phyloP scores from a whole-genome alignment of 1,140 invertebrate genomes.

The Drosophila aff. region DNA sequence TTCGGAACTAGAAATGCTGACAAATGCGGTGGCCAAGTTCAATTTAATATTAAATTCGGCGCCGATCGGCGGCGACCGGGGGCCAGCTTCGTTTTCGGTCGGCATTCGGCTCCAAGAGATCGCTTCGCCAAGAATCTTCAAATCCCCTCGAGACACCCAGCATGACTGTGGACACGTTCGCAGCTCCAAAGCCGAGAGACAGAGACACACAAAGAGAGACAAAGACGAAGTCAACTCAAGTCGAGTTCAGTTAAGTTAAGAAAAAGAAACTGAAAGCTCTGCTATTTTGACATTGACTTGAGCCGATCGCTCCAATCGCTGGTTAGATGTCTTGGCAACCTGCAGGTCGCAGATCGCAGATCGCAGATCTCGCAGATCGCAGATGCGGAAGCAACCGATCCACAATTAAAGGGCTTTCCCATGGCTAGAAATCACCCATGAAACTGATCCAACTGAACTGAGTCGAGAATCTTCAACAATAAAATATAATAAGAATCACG shows the following conservation, averaged over 20 bases:
- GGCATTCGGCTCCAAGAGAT: slow-evolving; percentile 9
- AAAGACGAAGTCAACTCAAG: background rate
- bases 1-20: slow-evolving; percentile 78
- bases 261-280: slow-evolving; percentile 7
- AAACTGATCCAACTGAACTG: background rate
- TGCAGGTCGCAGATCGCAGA: slow-evolving; percentile 1
- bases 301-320: slow-evolving; percentile 51
- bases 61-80: slow-evolving; percentile 33
- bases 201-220: background rate
- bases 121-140: slow-evolving; percentile 66
- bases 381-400: slow-evolving; percentile 55
- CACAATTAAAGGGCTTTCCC: slow-evolving; percentile 18
- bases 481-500: background rate
- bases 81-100: slow-evolving; percentile 19
- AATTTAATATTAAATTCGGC: slow-evolving; percentile 82
- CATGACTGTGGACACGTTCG: slow-evolving; percentile 74
- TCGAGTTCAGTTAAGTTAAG: background rate
- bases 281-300: slow-evolving; percentile 63
- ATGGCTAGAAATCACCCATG: background rate
- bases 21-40: slow-evolving; percentile 73
- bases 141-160: slow-evolving; percentile 22
- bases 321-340: slow-evolving; percentile 9
- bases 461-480: background rate
- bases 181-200: slow-evolving; percentile 25
- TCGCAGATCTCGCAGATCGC: no score